Base-by-base conservation (phyloP, 2,797 vertebrate species). In the Coregonus ussuriensis region DNA sequence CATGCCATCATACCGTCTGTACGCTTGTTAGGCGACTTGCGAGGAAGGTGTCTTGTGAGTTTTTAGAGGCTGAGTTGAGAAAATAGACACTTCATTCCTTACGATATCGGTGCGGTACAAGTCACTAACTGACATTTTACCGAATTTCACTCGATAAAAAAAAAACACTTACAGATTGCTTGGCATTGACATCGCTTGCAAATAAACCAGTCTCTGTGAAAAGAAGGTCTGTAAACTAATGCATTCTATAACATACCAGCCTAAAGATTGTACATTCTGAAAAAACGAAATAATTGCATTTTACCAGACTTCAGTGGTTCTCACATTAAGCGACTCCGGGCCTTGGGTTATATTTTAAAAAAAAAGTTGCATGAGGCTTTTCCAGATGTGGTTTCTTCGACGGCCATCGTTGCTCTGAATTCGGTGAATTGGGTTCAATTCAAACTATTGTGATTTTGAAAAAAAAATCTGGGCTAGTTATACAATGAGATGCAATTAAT, bases 291-390 rank as follows among this genome's bases (percentile, higher is more conserved):
- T 14, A 66, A 14, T 54, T 33, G 29, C 63, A 66, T 33, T 16
- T 53, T 31, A 29, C 13, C 25, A 31, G 52, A 72, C 53, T 9
- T 37, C 14, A 54, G 16, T 62, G 16, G 72, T 37, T 63, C 72
- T 74, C 9, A 47, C 2, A 54, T 11, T 53, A 11, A 66, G 47
- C 54, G 15, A 72, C 35, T 53, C 56, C 11, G 52, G 66, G 75
- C 79, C 74, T 73, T 53, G 71, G 81, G 66, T 81, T 81, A 79
- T 81, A 68, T 76, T 76, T 16, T 1, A 14, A 13, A 62, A 31
- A 47, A 51, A 59, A 89, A 88, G 79, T 89, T 89, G 59, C 70
- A 59, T 21, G 54, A 37, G 74, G 52, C 69, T 62, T 74, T 78
- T 9, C 52, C 53, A 18, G 74, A 37, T 76, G 74, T 75, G 74